Conservation (phyloP, 2,888 invertebrate species). For the Hesperia comma region DNA sequence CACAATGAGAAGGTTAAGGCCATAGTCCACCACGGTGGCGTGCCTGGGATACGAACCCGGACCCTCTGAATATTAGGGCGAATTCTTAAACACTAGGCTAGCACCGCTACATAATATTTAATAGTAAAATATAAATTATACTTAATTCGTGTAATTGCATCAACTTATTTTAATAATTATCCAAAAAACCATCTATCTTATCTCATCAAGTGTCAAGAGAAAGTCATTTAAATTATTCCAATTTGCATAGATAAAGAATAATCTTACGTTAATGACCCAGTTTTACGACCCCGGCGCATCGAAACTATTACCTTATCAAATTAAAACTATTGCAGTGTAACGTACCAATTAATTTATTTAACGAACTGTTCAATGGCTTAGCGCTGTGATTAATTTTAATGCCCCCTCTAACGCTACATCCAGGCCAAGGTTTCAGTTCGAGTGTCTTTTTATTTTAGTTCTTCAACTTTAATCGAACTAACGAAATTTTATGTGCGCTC, state of each 20-base stretch:
- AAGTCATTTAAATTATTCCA: constrained; percentile 20
- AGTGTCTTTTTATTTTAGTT: constrained; percentile 28
- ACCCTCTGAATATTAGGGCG: too few species aligned
- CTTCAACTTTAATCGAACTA: constrained; percentile 7
- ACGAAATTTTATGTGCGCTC: constrained; percentile 28
- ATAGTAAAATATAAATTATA: too few species aligned
- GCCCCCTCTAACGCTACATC: constrained; percentile 39
- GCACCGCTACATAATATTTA: too few species aligned
- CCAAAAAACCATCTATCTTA: neutral
- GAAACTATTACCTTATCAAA: constrained; percentile 19
- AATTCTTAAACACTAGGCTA: too few species aligned
- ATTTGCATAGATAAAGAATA: constrained; percentile 27
- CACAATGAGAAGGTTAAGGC: too few species aligned
- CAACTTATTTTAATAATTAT: neutral
- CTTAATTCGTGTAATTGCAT: too few species aligned
- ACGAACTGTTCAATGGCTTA: constrained; percentile 34
- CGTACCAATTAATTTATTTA: constrained; percentile 36
- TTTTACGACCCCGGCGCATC: constrained; percentile 30
- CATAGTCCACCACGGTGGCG: too few species aligned
- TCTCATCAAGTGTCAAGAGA: constrained; percentile 12
- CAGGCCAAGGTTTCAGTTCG: constrained; percentile 42
- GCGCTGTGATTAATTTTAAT: constrained; percentile 40
- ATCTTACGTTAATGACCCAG: constrained; percentile 27
- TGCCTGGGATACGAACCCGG: too few species aligned
- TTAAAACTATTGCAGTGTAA: constrained; percentile 30